Percentiles rank a stretch among this genome's conserved stretches.
Evolutionary conservation across 2,113 vertebrate species (phyloP).

Genomic region (Columba livia): DNA sequence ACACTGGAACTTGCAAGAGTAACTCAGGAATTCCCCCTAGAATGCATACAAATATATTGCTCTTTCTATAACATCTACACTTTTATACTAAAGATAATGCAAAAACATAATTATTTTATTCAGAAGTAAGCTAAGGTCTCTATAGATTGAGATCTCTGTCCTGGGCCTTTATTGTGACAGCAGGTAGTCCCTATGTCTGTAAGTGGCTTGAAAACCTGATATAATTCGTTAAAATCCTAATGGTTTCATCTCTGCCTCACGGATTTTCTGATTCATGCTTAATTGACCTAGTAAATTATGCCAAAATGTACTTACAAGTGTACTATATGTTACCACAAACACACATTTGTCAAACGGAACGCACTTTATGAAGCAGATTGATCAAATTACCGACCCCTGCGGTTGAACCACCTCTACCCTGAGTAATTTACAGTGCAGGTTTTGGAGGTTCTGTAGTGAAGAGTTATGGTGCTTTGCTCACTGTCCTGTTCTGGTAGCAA

Average conservation of each 20-base stretch:
- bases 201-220: neutral
- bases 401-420: neutral
- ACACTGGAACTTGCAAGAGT: neutral
- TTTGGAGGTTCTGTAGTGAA: neutral
- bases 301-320: neutral
- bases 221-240: conserved; percentile 13
- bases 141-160: neutral
- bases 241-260: neutral
- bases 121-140: neutral
- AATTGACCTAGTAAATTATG: conserved; percentile 54
- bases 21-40: neutral
- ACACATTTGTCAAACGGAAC: conserved; percentile 8
- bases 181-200: neutral
- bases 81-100: neutral
- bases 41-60: neutral
- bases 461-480: neutral
- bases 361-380: conserved; percentile 36
- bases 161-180: neutral
- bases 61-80: fast-evolving
- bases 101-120: neutral
- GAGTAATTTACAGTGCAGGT: neutral
- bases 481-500: neutral
- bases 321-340: neutral
- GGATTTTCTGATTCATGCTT: conserved; percentile 44
- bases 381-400: conserved; percentile 26